Evolutionary conservation across 2,113 vertebrate genomes (phyloP).

Genomic region (Odocoileus hemionus): DNA sequence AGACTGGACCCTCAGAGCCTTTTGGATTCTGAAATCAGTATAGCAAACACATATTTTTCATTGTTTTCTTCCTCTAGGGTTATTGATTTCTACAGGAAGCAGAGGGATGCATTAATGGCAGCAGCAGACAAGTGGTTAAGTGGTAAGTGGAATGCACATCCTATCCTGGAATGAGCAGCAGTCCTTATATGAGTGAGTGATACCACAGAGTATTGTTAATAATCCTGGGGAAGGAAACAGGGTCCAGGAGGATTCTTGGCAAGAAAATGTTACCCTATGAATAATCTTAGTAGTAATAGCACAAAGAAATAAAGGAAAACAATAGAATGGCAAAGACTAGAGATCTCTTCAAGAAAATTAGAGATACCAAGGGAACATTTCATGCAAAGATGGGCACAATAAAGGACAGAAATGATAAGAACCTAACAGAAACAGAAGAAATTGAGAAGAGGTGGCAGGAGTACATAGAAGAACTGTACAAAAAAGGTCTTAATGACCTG

Average conservation of each 20-base stretch:
- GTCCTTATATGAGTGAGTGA: not conserved
- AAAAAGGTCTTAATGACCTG: not conserved
- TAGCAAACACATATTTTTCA: not conserved
- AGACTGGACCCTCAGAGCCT: not conserved
- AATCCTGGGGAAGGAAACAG: not conserved
- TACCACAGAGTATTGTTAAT: not conserved
- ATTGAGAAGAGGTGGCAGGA: not conserved
- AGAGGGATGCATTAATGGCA: slow-evolving; percentile 87
- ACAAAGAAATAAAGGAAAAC: not conserved
- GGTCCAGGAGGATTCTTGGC: not conserved
- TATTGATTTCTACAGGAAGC: slow-evolving; percentile 89
- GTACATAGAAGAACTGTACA: not conserved
- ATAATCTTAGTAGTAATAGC: not conserved
- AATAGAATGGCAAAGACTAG: not conserved
- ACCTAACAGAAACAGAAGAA: not conserved
- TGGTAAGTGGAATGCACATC: slow-evolving; percentile 80
- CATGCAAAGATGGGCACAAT: not conserved
- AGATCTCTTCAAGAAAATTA: not conserved
- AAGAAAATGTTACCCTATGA: not conserved
- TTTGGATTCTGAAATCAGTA: not conserved
- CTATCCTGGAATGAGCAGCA: not conserved
- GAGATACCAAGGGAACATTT: not conserved
- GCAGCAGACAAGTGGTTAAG: slow-evolving; percentile 94
- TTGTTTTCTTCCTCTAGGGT: slow-evolving; percentile 81
- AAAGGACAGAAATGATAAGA: not conserved